These are phyloP conservation scores for Clytia hemisphaerica DNA, from an alignment of 30 jellyfish, hydroid and myxozoan genomes.

Conservation along the genomic window DNA sequence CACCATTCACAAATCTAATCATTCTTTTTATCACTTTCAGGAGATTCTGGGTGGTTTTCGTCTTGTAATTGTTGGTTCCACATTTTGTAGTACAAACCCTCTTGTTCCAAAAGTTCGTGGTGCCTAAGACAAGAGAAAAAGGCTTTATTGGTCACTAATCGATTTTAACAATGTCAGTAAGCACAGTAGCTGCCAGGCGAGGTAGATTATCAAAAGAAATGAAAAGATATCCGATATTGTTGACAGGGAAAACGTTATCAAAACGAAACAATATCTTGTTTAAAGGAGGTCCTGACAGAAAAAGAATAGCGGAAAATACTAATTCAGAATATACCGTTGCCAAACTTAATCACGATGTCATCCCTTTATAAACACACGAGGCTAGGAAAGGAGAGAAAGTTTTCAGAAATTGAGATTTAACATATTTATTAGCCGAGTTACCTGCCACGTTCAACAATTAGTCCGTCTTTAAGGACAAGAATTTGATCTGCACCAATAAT, in stretches of 20 bases:
- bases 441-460: conserved; percentile 94
- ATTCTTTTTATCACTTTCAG: too few species aligned
- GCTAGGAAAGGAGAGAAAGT: too few species aligned
- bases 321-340: too few species aligned
- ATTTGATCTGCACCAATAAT: conserved; percentile 89
- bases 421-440: conserved; percentile 15
- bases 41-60: too few species aligned
- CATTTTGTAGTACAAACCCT: conserved; percentile 76
- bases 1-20: too few species aligned
- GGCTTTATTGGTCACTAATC: background rate
- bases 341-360: too few species aligned
- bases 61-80: conserved; percentile 90
- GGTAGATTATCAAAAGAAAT: background rate
- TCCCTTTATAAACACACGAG: too few species aligned
- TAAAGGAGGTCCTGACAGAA: too few species aligned
- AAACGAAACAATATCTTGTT: too few species aligned
- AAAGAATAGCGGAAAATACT: too few species aligned
- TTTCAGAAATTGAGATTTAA: too few species aligned
- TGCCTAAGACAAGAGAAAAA: conserved; percentile 49
- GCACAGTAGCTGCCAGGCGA: background rate
- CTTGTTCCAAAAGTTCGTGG: conserved; percentile 65
- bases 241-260: too few species aligned
- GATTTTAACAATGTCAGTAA: background rate
- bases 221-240: background rate
- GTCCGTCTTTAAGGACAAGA: conserved; percentile 88